Percentiles rank a stretch among this genome's conserved stretches.
Evolutionary conservation across 2,113 vertebrate genomes (phyloP).

Genomic region (Notiomystis cincta): DNA sequence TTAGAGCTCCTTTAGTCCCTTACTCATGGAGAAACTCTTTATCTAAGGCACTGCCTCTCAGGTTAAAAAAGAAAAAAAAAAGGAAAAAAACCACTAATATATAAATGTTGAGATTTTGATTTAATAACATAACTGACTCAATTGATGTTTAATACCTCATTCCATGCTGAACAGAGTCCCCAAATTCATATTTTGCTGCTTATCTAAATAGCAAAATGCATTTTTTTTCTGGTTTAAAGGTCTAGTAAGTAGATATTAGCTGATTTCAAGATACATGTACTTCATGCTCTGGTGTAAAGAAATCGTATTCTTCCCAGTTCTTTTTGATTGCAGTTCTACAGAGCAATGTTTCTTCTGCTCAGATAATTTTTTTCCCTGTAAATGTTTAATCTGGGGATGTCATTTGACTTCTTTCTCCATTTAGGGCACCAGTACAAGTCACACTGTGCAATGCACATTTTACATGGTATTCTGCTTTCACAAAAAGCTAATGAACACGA

Average conservation of each 20-base stretch:
- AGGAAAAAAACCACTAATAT: background rate
- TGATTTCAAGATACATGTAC: conserved; percentile 38
- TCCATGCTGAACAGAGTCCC: background rate
- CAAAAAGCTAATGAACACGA: conserved; percentile 7
- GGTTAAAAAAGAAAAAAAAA: background rate
- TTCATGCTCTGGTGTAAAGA: background rate
- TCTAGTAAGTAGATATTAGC: conserved; percentile 31
- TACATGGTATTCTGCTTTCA: background rate
- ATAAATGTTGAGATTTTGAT: background rate
- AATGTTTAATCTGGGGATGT: background rate
- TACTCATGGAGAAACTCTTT: background rate
- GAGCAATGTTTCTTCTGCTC: background rate
- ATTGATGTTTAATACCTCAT: conserved; percentile 33
- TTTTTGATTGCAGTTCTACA: background rate
- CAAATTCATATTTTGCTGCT: conserved; percentile 25
- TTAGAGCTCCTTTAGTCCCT: background rate
- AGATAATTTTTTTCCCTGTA: background rate
- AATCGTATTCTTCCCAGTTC: background rate
- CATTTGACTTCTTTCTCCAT: background rate
- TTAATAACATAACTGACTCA: conserved; percentile 13
- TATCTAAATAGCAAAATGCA: conserved; percentile 55
- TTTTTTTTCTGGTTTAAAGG: conserved; percentile 43
- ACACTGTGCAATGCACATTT: background rate
- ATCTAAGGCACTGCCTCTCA: background rate
- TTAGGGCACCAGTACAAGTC: background rate